Percentiles rank a stretch among this genome's conserved stretches.
Evolutionary conservation across 2,888 invertebrate genomes (phyloP).

Genomic region (Ryuthela nishihirai): DNA sequence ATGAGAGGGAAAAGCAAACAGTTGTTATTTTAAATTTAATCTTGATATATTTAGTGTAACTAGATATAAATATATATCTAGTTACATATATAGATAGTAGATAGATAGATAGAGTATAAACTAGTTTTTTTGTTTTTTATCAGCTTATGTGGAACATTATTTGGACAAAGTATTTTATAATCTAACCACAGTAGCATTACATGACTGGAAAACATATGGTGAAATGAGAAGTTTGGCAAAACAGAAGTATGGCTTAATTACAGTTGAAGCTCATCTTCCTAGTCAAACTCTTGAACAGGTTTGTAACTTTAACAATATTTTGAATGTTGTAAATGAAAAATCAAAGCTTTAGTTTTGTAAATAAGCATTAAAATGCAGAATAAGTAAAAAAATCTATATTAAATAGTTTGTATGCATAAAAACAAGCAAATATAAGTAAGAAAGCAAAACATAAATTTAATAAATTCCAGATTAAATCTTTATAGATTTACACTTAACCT

Average conservation of each 20-base stretch:
- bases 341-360: no score
- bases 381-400: no score
- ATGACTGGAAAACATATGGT: conserved; percentile 96
- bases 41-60: background rate
- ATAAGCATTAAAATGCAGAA: no score
- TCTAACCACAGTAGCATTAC: conserved; percentile 91
- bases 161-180: conserved; percentile 94
- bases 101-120: background rate
- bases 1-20: no score
- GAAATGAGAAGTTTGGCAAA: conserved; percentile 92
- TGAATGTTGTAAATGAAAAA: no score
- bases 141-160: conserved; percentile 74
- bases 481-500: no score
- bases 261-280: conserved; percentile 89
- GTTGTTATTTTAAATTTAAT: no score
- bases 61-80: background rate
- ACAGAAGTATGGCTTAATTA: conserved; percentile 72
- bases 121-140: conserved; percentile 4
- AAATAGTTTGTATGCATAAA: no score
- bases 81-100: background rate
- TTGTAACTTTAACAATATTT: no score
- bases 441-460: no score
- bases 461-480: no score
- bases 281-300: conserved; percentile 93
- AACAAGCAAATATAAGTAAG: no score